Evolutionary conservation across 2,888 invertebrate species (phyloP), one percentile per base, ranked within the genome.

Genomic region (Drosophila longiperda): DNA sequence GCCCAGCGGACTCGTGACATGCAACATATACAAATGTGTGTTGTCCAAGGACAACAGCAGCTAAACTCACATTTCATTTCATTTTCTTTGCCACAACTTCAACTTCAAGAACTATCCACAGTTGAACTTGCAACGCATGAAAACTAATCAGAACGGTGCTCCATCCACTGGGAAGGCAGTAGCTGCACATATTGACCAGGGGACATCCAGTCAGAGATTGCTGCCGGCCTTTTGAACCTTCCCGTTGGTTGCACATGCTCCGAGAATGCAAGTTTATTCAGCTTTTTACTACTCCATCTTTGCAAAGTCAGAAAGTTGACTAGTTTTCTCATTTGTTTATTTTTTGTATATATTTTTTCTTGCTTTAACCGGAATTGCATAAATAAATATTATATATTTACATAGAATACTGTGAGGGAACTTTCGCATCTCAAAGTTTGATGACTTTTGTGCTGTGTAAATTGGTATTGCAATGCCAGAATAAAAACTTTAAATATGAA

Each of bases 81-180:
- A 78, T 78, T 78, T 78, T 82, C 67, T 64, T 67, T 72, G 53
- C 61, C 33, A 42, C 23, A 55, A 29, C 55, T 38, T 55, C 55
- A 38, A 23, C 49, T 79, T 49, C 62, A 33, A 73, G 53, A 61
- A 76, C 50, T 78, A 66, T 66, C 60, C 63, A 53, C 59, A 68
- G 58, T 53, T 63, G 59, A 75, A 68, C 52, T 68, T 64, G 59
- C 57, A 78, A 69, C 66, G 66, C 78, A 75, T 78, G 84, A 75
- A 84, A 85, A 77, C 82, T 87, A 89, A 85, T 89, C 89, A 89
- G 76, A 89, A 71, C 66, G 58, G 55, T 64, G 69, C 58, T 52
- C 69, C 69, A 52, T 71, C 63, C 62, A 12, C 12, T 59, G 75
- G 70, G 80, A 64, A 66, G 11, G 50, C 49, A 36, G 11, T 23